phyloP scores from a whole-genome alignment of 92 coral and sea anemone genomes.

The Heteractis magnifica region DNA sequence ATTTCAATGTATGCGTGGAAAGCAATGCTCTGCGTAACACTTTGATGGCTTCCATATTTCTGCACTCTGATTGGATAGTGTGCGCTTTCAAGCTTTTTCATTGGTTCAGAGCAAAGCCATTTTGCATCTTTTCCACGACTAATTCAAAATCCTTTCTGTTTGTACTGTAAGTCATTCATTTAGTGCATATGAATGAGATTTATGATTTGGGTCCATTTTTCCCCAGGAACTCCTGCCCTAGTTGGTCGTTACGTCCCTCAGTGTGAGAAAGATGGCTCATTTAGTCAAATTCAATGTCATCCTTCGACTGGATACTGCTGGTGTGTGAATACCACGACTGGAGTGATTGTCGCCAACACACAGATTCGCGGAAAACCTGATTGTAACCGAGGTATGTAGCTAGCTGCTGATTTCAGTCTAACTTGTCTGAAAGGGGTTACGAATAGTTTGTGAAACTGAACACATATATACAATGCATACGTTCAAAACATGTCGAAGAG shows the following conservation, averaged over 20 bases:
- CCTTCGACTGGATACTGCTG: slow-evolving; percentile 86
- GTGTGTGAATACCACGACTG: slow-evolving; percentile 85
- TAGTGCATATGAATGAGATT: not conserved
- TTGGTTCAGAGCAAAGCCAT: too few species aligned
- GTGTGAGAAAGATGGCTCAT: slow-evolving; percentile 75
- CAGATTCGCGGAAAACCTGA: slow-evolving; percentile 61
- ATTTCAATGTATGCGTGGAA: too few species aligned
- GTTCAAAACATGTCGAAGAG: too few species aligned
- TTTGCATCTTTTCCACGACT: too few species aligned
- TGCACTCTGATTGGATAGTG: too few species aligned
- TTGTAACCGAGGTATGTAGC: slow-evolving; percentile 59
- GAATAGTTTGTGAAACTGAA: too few species aligned
- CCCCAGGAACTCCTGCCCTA: slow-evolving; percentile 21
- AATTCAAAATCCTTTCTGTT: too few species aligned
- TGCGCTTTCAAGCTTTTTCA: too few species aligned
- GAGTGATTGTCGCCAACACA: slow-evolving; percentile 61
- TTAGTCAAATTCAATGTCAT: slow-evolving; percentile 80
- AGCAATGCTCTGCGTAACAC: too few species aligned
- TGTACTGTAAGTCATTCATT: too few species aligned
- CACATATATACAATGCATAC: too few species aligned
- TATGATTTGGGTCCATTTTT: not conserved
- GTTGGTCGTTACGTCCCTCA: slow-evolving; percentile 69
- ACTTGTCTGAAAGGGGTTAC: too few species aligned
- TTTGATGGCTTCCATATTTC: slow-evolving; percentile 23
- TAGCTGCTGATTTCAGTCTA: not conserved